A percentile compares a stretch with the other conserved stretches of the same genome.
phyloP scores from a whole-genome alignment of 1,140 invertebrate genomes.

The Aplysia californica region DNA sequence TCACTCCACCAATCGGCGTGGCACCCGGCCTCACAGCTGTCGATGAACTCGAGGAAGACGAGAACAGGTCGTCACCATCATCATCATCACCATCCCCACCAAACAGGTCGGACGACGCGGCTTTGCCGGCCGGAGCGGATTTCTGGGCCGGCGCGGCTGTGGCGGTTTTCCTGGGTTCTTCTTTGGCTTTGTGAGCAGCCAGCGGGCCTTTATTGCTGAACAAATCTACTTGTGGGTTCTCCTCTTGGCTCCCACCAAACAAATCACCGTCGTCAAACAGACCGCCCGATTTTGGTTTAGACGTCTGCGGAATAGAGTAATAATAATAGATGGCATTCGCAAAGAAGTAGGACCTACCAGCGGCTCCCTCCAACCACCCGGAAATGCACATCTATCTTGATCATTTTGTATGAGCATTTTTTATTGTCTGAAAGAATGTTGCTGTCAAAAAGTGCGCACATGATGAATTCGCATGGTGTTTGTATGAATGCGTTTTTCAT shows the following conservation, averaged over 20 bases:
- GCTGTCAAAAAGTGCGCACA: too few species aligned
- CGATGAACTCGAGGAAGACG: not conserved
- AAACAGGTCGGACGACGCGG: not conserved
- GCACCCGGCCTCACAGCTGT: not conserved
- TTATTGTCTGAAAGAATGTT: too few species aligned
- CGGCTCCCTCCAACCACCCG: too few species aligned
- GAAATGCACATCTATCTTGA: not conserved
- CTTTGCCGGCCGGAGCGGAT: not conserved
- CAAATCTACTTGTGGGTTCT: constrained; percentile 38
- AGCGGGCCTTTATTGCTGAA: constrained; percentile 31
- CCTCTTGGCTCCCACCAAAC: constrained; percentile 36
- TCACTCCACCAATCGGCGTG: not conserved
- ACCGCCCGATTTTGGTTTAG: not conserved
- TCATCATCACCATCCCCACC: constrained; percentile 4
- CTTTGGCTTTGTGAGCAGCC: not conserved
- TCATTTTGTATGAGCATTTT: not conserved
- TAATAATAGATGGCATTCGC: too few species aligned
- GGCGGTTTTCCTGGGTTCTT: not conserved
- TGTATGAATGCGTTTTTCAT: too few species aligned
- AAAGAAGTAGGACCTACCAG: too few species aligned
- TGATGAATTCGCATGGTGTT: too few species aligned
- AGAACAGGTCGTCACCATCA: constrained; percentile 7
- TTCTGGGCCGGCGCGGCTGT: not conserved
- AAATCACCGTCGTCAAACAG: constrained; percentile 45
- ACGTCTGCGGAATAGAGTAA: too few species aligned